These are phyloP conservation scores for Encarsia formosa DNA, from an alignment of 2,888 invertebrate species.

Conservation along the genomic window DNA sequence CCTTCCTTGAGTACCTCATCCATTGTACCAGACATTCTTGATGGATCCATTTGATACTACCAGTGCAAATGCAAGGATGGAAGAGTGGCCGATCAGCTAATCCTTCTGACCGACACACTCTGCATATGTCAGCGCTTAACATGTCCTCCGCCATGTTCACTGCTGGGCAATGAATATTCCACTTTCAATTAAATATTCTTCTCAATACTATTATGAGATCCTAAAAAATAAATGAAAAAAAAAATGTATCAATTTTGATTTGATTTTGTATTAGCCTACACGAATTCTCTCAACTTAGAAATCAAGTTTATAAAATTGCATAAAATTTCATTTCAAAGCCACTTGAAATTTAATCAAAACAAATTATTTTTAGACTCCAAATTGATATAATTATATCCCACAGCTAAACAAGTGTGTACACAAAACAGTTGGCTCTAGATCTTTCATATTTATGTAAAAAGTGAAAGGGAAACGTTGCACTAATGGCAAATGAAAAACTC, in stretches of 20 bases:
- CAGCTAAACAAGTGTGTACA: no score
- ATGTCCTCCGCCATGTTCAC: conserved; percentile 55
- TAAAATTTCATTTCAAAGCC: no score
- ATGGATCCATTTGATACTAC: conserved; percentile 98
- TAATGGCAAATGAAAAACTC: no score
- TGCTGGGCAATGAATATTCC: conserved; percentile 3
- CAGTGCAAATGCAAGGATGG: conserved; percentile 98
- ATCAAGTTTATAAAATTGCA: no score
- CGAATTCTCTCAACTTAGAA: no score
- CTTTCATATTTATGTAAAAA: no score
- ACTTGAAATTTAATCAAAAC: no score
- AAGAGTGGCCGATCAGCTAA: conserved; percentile 87
- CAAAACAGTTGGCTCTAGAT: no score
- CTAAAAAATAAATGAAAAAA: not conserved
- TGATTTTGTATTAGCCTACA: no score
- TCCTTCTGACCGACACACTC: conserved; percentile 95
- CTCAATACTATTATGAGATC: not conserved
- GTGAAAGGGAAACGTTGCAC: no score
- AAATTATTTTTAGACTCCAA: no score
- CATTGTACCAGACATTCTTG: conserved; percentile 98
- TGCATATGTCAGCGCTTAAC: conserved; percentile 84
- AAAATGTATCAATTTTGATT: not conserved
- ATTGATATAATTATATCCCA: no score
- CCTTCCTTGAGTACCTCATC: conserved; percentile 98
- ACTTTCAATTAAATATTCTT: conserved; percentile 14